These are phyloP conservation scores for Pseudonaja textilis DNA, from an alignment of 2,113 vertebrate species.

Conservation along the genomic window DNA sequence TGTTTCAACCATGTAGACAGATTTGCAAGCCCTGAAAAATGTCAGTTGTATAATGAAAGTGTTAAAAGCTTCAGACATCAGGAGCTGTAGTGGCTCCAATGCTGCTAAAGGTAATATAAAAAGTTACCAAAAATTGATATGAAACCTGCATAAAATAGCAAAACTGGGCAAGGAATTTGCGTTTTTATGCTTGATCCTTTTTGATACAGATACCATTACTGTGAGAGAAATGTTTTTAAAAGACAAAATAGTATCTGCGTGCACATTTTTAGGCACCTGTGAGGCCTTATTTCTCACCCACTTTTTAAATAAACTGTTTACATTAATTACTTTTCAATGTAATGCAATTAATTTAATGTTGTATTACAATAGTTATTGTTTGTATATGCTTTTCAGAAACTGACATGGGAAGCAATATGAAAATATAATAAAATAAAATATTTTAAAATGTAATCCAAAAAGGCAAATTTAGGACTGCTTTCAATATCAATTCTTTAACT, in stretches of 20 bases:
- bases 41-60: constrained; percentile 57
- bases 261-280: not conserved
- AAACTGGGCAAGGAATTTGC: not conserved
- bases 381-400: not conserved
- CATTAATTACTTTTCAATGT: not conserved
- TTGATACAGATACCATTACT: not conserved
- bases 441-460: not conserved
- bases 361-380: not conserved
- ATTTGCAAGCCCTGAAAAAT: constrained; percentile 66
- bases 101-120: not conserved
- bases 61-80: constrained; percentile 55
- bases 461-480: not conserved
- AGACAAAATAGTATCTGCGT: not conserved
- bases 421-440: not conserved
- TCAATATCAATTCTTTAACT: not conserved
- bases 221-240: not conserved
- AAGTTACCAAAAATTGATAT: not conserved
- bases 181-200: not conserved
- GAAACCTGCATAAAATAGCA: not conserved
- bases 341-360: not conserved
- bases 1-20: constrained; percentile 54
- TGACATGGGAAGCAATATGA: not conserved
- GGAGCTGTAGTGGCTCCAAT: not conserved
- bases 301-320: not conserved
- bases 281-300: not conserved